Evolutionary conservation across 1,140 invertebrate genomes (phyloP).

Genomic region (Acromyrmex heyeri): DNA sequence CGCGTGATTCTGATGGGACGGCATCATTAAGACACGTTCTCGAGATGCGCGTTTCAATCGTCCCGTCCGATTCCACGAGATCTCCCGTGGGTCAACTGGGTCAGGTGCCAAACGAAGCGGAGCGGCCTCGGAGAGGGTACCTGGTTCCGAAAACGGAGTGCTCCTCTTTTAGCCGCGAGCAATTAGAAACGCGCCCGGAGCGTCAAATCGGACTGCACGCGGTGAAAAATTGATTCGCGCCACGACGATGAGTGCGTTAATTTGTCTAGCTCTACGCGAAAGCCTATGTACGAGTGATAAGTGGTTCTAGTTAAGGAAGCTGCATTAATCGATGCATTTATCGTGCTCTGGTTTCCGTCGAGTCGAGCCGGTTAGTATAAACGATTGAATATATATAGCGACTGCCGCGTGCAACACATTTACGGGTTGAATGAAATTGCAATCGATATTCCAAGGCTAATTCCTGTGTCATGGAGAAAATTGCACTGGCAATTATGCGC

Average conservation of each 20-base stretch:
- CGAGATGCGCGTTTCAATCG: conserved; percentile 32
- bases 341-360: conserved; percentile 22
- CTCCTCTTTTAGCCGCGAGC: not conserved
- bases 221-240: conserved; percentile 35
- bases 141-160: not conserved
- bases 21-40: not conserved
- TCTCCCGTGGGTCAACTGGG: not conserved
- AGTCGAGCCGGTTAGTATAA: conserved; percentile 1
- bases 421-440: not conserved
- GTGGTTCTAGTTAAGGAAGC: conserved; percentile 2
- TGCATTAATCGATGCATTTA: conserved; percentile 27
- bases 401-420: too few relatives aligned
- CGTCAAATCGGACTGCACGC: too few relatives aligned
- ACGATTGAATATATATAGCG: not conserved
- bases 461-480: not conserved
- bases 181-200: not conserved
- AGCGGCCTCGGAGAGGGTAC: not conserved
- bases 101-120: not conserved
- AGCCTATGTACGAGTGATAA: conserved; percentile 23
- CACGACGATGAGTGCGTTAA: conserved; percentile 3
- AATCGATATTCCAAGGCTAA: not conserved
- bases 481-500: not conserved
- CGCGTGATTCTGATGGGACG: conserved; percentile 19
- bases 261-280: not conserved
- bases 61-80: conserved; percentile 4